Evolutionary conservation across 2,113 vertebrate species (phyloP).

Genomic region (Vimba vimba): DNA sequence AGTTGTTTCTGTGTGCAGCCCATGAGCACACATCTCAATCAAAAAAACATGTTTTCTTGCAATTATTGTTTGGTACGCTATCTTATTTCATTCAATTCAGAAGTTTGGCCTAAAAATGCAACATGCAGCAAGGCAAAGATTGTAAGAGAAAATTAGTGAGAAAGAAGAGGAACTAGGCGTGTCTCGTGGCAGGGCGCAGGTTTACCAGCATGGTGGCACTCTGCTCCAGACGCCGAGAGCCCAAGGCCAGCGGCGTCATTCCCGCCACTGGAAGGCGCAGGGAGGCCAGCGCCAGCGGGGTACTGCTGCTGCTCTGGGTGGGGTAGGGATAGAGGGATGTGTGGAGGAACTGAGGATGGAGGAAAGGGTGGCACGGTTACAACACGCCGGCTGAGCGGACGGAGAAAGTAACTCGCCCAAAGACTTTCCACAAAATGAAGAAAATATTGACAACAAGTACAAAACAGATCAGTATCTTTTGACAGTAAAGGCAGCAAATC

Average conservation of each 20-base stretch:
- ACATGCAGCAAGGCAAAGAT: constrained; percentile 52
- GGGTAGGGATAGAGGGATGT: constrained; percentile 60
- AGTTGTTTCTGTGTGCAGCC: not conserved
- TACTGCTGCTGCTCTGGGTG: constrained; percentile 88
- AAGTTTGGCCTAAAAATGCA: not conserved
- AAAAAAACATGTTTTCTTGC: not conserved
- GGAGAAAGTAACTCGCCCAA: constrained; percentile 24
- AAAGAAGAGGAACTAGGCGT: constrained; percentile 66
- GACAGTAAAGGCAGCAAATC: not conserved
- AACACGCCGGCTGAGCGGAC: not conserved
- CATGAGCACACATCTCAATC: not conserved
- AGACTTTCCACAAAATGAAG: not conserved
- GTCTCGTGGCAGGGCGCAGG: constrained; percentile 38
- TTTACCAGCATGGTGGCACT: constrained; percentile 93
- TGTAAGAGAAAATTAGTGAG: constrained; percentile 73
- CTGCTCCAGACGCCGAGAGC: constrained; percentile 89
- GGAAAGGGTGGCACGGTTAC: constrained; percentile 34
- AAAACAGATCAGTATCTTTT: not conserved
- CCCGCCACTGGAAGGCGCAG: constrained; percentile 90
- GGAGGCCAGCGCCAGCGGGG: constrained; percentile 91
- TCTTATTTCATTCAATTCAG: not conserved
- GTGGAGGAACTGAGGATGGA: constrained; percentile 46
- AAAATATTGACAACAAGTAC: not conserved
- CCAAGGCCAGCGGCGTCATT: constrained; percentile 86
- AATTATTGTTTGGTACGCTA: not conserved